phyloP scores from a whole-genome alignment of 2,888 invertebrate species.

The Diarsia mendica region DNA sequence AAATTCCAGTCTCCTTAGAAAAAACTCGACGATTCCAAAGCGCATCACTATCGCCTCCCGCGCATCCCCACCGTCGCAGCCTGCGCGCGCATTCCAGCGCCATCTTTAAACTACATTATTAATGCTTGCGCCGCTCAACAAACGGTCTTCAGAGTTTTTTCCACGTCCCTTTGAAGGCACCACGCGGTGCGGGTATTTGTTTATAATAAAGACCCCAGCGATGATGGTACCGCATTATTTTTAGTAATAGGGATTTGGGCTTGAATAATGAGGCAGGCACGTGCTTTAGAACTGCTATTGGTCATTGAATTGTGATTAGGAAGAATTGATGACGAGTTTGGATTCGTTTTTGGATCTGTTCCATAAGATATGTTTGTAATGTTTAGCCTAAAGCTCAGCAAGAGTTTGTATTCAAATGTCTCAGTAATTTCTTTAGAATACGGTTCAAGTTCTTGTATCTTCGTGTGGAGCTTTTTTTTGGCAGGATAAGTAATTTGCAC shows the following conservation, averaged over 20 bases:
- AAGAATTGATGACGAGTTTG: background rate
- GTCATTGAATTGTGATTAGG: slow-evolving; percentile 34
- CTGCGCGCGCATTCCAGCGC: slow-evolving; percentile 85
- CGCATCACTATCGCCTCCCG: slow-evolving; percentile 65
- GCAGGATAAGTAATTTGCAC: background rate
- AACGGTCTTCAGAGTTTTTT: slow-evolving; percentile 79
- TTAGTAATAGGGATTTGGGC: slow-evolving; percentile 56
- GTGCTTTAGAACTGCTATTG: slow-evolving; percentile 47
- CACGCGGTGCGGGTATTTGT: slow-evolving; percentile 82
- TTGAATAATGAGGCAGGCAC: slow-evolving; percentile 57
- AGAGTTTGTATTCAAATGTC: background rate
- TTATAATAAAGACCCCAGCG: slow-evolving; percentile 83
- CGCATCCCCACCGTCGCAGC: slow-evolving; percentile 70
- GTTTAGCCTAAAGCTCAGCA: background rate
- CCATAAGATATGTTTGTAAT: background rate
- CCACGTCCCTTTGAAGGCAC: slow-evolving; percentile 70
- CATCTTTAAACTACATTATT: slow-evolving; percentile 90
- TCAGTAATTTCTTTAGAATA: background rate
- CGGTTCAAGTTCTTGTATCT: background rate
- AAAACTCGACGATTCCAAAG: slow-evolving; percentile 17
- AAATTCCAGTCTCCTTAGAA: background rate
- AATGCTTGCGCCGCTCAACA: slow-evolving; percentile 85
- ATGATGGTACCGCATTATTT: slow-evolving; percentile 73
- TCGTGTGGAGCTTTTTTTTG: background rate
- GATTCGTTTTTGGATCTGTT: background rate